A percentile compares a stretch with the other conserved stretches of the same genome.
phyloP scores from a whole-genome alignment of 2,113 vertebrate genomes.

The Rhea pennata region DNA sequence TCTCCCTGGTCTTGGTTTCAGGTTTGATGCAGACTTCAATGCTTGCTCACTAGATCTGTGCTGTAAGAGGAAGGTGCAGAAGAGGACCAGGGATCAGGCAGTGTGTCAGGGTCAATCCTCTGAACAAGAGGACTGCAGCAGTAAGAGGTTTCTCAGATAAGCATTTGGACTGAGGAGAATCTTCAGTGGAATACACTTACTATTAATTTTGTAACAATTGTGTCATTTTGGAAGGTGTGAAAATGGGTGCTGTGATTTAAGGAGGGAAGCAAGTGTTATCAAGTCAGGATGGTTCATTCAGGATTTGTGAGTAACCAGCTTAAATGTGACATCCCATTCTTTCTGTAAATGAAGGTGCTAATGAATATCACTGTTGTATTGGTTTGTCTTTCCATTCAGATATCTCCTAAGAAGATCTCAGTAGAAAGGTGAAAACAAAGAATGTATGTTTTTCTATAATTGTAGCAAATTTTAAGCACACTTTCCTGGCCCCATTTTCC shows the following conservation, averaged over 20 bases:
- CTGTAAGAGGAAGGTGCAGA: not conserved
- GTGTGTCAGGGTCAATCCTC: not conserved
- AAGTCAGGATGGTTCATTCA: not conserved
- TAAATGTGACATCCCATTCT: not conserved
- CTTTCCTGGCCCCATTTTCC: not conserved
- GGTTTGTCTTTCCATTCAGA: not conserved
- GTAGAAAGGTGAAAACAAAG: not conserved
- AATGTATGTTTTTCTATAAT: not conserved
- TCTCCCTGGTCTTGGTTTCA: not conserved
- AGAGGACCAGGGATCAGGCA: not conserved
- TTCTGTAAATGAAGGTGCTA: not conserved
- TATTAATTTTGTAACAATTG: not conserved
- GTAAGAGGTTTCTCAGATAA: not conserved
- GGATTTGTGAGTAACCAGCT: not conserved
- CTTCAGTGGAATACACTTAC: not conserved
- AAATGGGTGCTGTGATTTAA: not conserved
- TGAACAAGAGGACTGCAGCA: accelerated
- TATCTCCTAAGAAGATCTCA: not conserved
- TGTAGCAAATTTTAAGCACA: not conserved
- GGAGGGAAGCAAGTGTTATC: not conserved
- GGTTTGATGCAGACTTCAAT: not conserved
- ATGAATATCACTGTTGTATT: not conserved
- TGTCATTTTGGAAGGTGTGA: not conserved
- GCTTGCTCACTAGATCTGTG: not conserved
- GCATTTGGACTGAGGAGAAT: not conserved